These are phyloP conservation scores for Acridotheres tristis DNA, from an alignment of 2,797 vertebrate genomes.

Conservation along the genomic window DNA sequence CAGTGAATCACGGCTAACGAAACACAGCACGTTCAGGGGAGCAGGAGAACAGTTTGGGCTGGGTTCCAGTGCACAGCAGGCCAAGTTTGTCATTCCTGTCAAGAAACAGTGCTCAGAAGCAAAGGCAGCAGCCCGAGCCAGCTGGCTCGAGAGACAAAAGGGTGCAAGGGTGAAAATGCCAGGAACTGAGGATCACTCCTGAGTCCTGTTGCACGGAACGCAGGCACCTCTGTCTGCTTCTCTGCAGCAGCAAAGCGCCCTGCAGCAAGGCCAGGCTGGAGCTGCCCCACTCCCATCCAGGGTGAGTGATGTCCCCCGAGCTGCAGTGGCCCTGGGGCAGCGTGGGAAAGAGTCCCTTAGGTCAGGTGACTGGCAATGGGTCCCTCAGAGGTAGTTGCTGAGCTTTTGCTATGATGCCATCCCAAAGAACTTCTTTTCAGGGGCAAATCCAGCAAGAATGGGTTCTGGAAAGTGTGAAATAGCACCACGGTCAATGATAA, in stretches of 20 bases:
- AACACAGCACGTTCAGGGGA: fast-evolving
- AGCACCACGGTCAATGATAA: fast-evolving
- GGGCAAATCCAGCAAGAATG: background rate
- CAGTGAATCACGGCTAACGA: background rate
- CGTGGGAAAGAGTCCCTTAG: fast-evolving
- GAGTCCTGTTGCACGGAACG: fast-evolving
- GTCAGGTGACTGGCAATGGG: fast-evolving
- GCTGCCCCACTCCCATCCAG: background rate
- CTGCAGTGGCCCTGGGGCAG: background rate
- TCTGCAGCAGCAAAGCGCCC: background rate
- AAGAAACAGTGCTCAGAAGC: background rate
- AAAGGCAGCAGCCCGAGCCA: background rate
- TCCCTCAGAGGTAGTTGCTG: background rate
- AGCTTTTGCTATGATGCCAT: background rate
- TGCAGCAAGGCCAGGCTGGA: background rate
- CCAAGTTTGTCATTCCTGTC: too few relatives aligned
- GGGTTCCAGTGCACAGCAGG: fast-evolving
- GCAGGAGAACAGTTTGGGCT: too few relatives aligned
- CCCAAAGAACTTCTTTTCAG: background rate
- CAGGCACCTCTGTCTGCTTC: too few relatives aligned
- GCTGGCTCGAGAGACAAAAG: background rate
- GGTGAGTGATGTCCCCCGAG: background rate
- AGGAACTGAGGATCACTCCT: fast-evolving
- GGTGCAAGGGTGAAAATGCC: background rate
- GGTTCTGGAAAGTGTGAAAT: background rate